A percentile compares a stretch with the other conserved stretches of the same genome.
phyloP scores from a whole-genome alignment of 2,888 invertebrate genomes.

The Hipparchia semele region DNA sequence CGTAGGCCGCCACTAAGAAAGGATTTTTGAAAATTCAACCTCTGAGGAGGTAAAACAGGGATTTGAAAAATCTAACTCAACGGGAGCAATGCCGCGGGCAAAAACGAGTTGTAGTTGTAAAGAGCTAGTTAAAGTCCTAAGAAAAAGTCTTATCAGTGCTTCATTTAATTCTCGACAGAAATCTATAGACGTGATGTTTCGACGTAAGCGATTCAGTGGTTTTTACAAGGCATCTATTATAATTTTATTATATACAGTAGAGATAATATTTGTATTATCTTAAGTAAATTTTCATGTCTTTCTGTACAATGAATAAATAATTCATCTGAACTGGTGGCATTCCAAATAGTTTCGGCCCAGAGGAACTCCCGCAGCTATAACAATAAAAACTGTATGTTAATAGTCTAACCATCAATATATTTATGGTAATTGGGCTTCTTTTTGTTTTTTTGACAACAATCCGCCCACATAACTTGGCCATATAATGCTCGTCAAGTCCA shows the following conservation, averaged over 20 bases:
- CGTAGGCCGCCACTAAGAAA: no score
- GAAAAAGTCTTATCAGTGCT: no score
- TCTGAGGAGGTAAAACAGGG: no score
- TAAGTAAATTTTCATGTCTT: constrained; percentile 5
- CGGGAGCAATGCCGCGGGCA: no score
- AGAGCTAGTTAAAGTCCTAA: no score
- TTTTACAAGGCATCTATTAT: background rate
- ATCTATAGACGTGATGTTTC: no score
- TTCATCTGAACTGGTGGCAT: constrained; percentile 5
- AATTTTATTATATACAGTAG: background rate
- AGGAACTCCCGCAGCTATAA: constrained; percentile 14
- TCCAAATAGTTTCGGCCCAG: constrained; percentile 6
- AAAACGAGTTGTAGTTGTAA: no score
- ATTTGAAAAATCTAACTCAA: no score
- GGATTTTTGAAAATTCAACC: no score
- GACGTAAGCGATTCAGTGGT: no score
- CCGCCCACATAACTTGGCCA: constrained; percentile 22
- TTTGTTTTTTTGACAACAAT: constrained; percentile 16
- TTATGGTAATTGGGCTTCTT: constrained; percentile 26
- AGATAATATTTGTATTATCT: background rate
- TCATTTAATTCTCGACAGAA: no score
- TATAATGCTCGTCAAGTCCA: constrained; percentile 24
- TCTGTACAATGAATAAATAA: constrained; percentile 7
- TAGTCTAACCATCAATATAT: constrained; percentile 21
- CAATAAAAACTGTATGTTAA: constrained; percentile 24